A percentile compares a stretch with the other conserved stretches of the same genome.
Evolutionary conservation across 2,113 vertebrate species (phyloP).

Genomic region (Cyanoliseus patagonus): DNA sequence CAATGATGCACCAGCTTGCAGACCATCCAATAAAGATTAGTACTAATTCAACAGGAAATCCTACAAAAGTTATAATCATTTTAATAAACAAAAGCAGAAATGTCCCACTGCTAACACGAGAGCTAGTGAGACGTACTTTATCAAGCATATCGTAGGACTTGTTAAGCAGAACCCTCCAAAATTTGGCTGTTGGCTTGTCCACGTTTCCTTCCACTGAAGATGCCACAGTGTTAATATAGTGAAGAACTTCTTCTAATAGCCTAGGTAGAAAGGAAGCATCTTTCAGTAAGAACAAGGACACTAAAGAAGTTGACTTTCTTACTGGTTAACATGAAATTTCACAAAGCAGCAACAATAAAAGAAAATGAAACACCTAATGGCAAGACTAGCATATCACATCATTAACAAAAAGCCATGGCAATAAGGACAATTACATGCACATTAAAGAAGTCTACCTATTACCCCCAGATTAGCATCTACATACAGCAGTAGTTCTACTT

Average conservation of each 20-base stretch:
- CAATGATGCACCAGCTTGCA: not conserved
- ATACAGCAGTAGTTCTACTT: not conserved
- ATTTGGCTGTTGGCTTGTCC: slow-evolving; percentile 88
- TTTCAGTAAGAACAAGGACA: not conserved
- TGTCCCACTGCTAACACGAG: not conserved
- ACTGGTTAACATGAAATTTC: not conserved
- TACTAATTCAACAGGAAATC: not conserved
- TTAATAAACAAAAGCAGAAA: not conserved
- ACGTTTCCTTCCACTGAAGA: slow-evolving; percentile 85
- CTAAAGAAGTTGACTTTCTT: not conserved
- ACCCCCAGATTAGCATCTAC: not conserved
- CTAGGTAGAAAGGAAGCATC: slow-evolving; percentile 64
- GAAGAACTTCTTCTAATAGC: slow-evolving; percentile 87
- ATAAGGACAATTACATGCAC: not conserved
- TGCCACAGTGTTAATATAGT: slow-evolving; percentile 86
- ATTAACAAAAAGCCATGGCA: not conserved
- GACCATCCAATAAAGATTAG: not conserved
- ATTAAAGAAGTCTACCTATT: not conserved
- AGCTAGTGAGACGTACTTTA: slow-evolving; percentile 76
- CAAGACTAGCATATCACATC: not conserved
- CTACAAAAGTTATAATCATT: not conserved
- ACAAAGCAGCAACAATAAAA: not conserved
- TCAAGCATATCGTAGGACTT: slow-evolving; percentile 92
- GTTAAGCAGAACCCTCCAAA: slow-evolving; percentile 93
- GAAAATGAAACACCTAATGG: not conserved